Conservation (phyloP, 2,888 invertebrate species). For the Clitarchus hookeri region DNA sequence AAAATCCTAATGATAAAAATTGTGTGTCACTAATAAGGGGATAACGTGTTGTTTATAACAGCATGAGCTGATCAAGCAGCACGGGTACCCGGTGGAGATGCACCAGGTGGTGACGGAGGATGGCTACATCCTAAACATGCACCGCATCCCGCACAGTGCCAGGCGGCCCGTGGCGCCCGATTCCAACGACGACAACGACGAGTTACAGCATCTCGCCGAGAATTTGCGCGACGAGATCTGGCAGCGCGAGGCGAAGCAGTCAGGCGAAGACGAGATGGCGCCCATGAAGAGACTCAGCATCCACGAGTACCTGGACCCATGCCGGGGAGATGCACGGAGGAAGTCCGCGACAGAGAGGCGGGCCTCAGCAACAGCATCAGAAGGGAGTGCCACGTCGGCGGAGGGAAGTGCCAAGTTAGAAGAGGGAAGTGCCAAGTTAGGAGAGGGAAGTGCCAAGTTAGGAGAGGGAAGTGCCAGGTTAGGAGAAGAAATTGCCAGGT, state of each 20-base stretch:
- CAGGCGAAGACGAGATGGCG: not conserved
- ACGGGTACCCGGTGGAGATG: conserved; percentile 37
- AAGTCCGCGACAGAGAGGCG: not conserved
- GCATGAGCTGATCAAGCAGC: conserved; percentile 34
- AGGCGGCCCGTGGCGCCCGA: not conserved
- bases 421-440: not conserved
- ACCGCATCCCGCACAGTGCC: conserved; percentile 34
- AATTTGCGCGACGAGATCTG: not conserved
- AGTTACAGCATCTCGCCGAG: not conserved
- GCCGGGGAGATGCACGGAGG: not conserved
- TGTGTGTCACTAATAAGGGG: too few relatives aligned
- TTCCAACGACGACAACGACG: not conserved
- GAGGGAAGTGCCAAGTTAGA: not conserved
- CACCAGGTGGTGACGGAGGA: conserved; percentile 34
- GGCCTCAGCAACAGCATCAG: not conserved
- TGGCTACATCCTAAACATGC: conserved; percentile 34
- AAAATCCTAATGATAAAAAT: too few relatives aligned
- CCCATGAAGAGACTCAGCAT: conserved; percentile 2
- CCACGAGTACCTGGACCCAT: conserved; percentile 2
- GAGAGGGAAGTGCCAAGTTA: not conserved
- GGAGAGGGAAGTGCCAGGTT: not conserved
- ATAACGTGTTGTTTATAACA: conserved; percentile 9
- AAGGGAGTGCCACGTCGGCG: not conserved
- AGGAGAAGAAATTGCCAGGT: not conserved
- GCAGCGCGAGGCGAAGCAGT: not conserved